Base-by-base conservation (phyloP, 92 coral and sea anemone genomes). In the Plumapathes pennacea region DNA sequence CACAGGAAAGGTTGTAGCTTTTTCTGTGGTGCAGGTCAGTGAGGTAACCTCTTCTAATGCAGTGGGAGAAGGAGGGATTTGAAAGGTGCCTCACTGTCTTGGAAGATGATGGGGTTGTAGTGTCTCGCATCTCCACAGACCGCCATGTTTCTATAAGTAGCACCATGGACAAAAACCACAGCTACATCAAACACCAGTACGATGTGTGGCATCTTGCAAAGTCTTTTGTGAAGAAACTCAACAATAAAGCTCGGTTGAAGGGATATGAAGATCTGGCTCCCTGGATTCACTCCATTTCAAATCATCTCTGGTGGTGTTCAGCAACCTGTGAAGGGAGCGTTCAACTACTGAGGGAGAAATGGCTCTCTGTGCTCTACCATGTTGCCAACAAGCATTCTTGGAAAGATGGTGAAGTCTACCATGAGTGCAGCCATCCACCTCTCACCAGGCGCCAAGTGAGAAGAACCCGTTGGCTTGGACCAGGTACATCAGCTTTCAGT, bases 201-300 rank as follows among this genome's bases (percentile, higher is more conserved):
- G 83, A 81, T 48, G 77, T 75, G 2, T 81, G 88, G 88, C 83
- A 78, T 38, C 37, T 84, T 3, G 51, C 90, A 3, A 84, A 78
- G 62, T 78, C 67, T 33, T 48, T 78, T 17, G 41, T 69, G 2
- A 84, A 84, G 26, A 28, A 71, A 36, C 63, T 84, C 10, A 25
- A 70, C 5, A 61, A 62, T 19, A 62, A 74, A 48, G 83, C 83
- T 12, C 65, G 74, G 38, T 18, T 19, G 24, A 83, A 71, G 18
- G 61, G 78, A 1, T 62, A 48, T 22, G 50, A 73, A 56, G 76
- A 72, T 22, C 50, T 85, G 17, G 1, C 18, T 3, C 83, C 60
- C 5, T 79, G 83, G 83, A 78, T 74, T 26, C 74, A 58, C 41
- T 85, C 82, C 1, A 43, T 76, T 13, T 54, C 69, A 3, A 63